Evolutionary conservation across 2,113 vertebrate species (phyloP).

Genomic region (cat (Felis catus)): DNA sequence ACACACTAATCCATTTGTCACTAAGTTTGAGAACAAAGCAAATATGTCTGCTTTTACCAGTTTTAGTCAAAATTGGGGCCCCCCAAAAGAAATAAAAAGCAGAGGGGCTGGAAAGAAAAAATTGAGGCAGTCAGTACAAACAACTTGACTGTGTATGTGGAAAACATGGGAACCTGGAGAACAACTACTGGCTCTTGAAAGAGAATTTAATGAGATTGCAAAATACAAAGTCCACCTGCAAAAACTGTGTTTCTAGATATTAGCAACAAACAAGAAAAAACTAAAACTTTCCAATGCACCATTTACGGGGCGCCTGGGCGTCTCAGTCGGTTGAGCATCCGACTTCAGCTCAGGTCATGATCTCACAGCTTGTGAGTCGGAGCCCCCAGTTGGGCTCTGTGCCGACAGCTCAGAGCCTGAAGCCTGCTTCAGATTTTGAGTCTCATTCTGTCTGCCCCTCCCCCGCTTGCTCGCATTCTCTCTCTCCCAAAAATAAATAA

Average conservation of each 20-base stretch:
- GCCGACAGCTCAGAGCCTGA: no score
- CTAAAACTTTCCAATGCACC: neutral
- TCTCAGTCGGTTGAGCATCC: no score
- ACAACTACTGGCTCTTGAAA: neutral
- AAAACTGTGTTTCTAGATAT: neutral
- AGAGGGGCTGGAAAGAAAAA: neutral
- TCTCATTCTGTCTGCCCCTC: no score
- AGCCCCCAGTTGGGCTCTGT: no score
- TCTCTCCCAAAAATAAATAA: no score
- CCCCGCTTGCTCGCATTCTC: no score
- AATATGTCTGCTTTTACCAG: neutral
- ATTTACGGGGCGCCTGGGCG: neutral
- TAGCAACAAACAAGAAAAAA: neutral
- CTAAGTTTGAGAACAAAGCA: neutral
- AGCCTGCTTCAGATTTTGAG: no score
- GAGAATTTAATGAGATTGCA: neutral
- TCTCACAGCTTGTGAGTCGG: no score
- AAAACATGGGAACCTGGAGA: neutral
- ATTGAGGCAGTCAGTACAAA: neutral
- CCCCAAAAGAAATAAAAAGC: neutral
- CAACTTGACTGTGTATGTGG: neutral
- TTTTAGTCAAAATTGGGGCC: neutral
- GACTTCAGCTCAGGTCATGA: no score
- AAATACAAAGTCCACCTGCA: neutral
- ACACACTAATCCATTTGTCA: neutral